A percentile compares a stretch with the other conserved stretches of the same genome.
Evolutionary conservation across 2,888 invertebrate genomes (phyloP).

Genomic region (Drosophila austrosaltans): DNA sequence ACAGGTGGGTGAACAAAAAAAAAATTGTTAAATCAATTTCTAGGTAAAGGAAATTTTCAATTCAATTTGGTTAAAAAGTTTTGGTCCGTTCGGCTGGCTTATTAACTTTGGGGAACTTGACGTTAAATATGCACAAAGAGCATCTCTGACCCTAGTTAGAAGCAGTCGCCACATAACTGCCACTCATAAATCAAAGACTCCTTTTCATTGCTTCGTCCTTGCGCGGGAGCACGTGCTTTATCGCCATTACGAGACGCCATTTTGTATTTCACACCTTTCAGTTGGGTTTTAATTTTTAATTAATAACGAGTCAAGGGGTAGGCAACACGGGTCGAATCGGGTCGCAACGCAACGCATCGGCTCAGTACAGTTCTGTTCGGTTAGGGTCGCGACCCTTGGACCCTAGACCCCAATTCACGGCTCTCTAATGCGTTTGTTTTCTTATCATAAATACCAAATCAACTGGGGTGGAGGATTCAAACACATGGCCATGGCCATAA

Average conservation of each 20-base stretch:
- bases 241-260: conserved; percentile 74
- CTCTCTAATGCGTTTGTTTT: conserved; percentile 77
- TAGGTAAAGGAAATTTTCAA: conserved; percentile 42
- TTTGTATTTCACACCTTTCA: conserved; percentile 78
- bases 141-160: background rate
- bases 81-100: conserved; percentile 54
- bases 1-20: background rate
- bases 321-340: conserved; percentile 24
- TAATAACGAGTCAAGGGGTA: conserved; percentile 72
- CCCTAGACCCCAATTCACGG: conserved; percentile 28
- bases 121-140: conserved; percentile 58
- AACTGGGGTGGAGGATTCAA: conserved; percentile 54
- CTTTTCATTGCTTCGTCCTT: conserved; percentile 22
- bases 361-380: conserved; percentile 5
- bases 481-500: conserved; percentile 55
- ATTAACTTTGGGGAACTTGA: conserved; percentile 54
- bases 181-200: conserved; percentile 69
- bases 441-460: conserved; percentile 79
- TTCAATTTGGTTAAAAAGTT: conserved; percentile 45
- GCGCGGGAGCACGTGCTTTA: conserved; percentile 71
- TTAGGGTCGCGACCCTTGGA: conserved; percentile 23
- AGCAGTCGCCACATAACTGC: conserved; percentile 7
- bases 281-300: conserved; percentile 77
- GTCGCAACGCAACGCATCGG: conserved; percentile 8
- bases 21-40: conserved; percentile 63